Conservation (phyloP, 2,113 vertebrate genomes). For the Malurus melanocephalus region DNA sequence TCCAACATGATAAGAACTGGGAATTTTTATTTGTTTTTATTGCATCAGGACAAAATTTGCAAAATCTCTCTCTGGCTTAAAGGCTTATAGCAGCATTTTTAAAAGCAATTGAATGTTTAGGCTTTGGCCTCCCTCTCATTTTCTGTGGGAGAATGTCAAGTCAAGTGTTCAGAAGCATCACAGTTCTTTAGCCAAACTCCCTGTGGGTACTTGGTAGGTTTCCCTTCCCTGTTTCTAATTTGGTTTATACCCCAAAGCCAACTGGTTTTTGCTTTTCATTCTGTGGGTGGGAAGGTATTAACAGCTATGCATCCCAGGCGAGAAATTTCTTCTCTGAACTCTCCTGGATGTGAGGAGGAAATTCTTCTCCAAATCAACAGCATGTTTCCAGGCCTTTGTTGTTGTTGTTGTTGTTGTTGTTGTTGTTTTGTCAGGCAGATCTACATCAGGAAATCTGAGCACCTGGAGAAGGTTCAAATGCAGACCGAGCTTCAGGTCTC, state of each 20-base stretch:
- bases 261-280: background rate
- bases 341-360: background rate
- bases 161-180: slow-evolving; percentile 17
- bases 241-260: slow-evolving; percentile 25
- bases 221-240: slow-evolving; percentile 30
- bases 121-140: background rate
- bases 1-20: background rate
- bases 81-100: background rate
- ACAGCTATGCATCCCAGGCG: background rate
- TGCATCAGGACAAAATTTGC: background rate
- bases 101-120: background rate
- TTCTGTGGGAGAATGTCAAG: slow-evolving; percentile 11
- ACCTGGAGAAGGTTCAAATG: slow-evolving; percentile 11
- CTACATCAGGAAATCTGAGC: slow-evolving; percentile 24
- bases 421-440: slow-evolving; percentile 7
- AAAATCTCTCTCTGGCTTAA: background rate
- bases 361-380: slow-evolving; percentile 13
- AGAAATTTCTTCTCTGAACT: background rate
- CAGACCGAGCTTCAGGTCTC: slow-evolving; percentile 29
- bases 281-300: slow-evolving; percentile 24
- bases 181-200: slow-evolving; percentile 28
- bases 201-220: slow-evolving; percentile 2
- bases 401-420: background rate
- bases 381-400: background rate
- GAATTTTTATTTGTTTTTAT: background rate